Conservation (phyloP, 2,797 vertebrate genomes). For the Vireo griseus region DNA sequence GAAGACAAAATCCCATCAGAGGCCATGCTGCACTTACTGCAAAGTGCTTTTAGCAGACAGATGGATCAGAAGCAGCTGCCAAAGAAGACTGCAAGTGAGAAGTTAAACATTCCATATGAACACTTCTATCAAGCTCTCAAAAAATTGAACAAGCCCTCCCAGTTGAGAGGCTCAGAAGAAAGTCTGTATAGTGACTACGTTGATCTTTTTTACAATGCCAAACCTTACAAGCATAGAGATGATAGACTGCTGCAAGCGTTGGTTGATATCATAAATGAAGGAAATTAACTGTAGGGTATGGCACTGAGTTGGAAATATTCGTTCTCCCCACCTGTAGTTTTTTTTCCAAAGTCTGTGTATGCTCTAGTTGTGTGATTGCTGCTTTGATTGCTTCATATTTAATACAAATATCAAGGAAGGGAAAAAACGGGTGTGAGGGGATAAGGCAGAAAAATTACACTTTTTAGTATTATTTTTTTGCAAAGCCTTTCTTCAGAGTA, state of each 20-base stretch:
- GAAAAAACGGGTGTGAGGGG: not conserved
- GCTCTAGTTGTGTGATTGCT: constrained; percentile 59
- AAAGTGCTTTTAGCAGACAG: constrained; percentile 86
- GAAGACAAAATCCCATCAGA: constrained; percentile 60
- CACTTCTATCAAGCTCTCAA: constrained; percentile 88
- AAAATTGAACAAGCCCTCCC: constrained; percentile 83
- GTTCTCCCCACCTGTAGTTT: constrained; percentile 30
- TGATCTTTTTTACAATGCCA: constrained; percentile 88
- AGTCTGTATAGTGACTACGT: constrained; percentile 88
- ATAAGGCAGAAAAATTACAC: constrained; percentile 7
- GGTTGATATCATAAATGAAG: constrained; percentile 84
- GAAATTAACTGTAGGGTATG: constrained; percentile 65
- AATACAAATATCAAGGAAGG: constrained; percentile 22
- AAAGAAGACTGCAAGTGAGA: constrained; percentile 49
- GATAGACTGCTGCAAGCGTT: constrained; percentile 92
- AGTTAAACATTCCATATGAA: constrained; percentile 75
- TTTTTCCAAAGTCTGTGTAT: constrained; percentile 42
- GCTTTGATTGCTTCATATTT: constrained; percentile 59
- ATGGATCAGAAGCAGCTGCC: constrained; percentile 52
- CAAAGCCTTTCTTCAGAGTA: constrained; percentile 31
- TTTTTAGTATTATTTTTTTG: constrained; percentile 21
- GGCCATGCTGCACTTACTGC: constrained; percentile 86
- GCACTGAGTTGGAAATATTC: constrained; percentile 65
- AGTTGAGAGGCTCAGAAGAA: constrained; percentile 76
- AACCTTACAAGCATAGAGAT: constrained; percentile 91